phyloP scores from a whole-genome alignment of 2,888 invertebrate genomes.

The Cosmia pyralina region DNA sequence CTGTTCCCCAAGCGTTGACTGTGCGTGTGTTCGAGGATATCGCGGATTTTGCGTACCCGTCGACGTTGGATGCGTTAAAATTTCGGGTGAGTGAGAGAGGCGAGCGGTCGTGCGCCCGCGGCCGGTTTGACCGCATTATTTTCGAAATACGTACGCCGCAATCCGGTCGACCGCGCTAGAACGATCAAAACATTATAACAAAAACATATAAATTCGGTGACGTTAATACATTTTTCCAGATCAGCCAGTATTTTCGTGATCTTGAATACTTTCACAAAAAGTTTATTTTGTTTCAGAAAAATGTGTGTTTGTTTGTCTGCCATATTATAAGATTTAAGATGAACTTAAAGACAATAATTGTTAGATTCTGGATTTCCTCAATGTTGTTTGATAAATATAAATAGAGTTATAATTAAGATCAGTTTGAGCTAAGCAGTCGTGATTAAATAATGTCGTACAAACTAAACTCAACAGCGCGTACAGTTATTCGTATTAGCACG shows the following conservation, averaged over 20 bases:
- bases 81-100: slow-evolving; percentile 89
- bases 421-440: slow-evolving; percentile 30
- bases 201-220: slow-evolving; percentile 81
- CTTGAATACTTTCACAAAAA: slow-evolving; percentile 65
- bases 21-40: slow-evolving; percentile 74
- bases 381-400: slow-evolving; percentile 14
- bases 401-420: slow-evolving; percentile 11
- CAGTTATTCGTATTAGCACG: slow-evolving; percentile 59
- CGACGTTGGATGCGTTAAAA: slow-evolving; percentile 89
- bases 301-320: slow-evolving; percentile 39
- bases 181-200: slow-evolving; percentile 89
- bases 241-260: slow-evolving; percentile 64
- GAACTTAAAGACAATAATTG: slow-evolving; percentile 5
- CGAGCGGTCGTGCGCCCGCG: slow-evolving; percentile 84
- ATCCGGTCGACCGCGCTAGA: slow-evolving; percentile 87
- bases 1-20: slow-evolving; percentile 86
- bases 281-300: slow-evolving; percentile 44
- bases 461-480: slow-evolving; percentile 40
- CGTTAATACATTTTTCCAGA: slow-evolving; percentile 71
- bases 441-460: slow-evolving; percentile 34
- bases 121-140: slow-evolving; percentile 90
- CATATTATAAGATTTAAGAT: neutral
- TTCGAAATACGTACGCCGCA: slow-evolving; percentile 89
- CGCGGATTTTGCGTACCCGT: slow-evolving; percentile 84
- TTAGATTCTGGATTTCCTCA: neutral